Conservation (phyloP, 2,797 vertebrate species). For the Falco rusticolus region DNA sequence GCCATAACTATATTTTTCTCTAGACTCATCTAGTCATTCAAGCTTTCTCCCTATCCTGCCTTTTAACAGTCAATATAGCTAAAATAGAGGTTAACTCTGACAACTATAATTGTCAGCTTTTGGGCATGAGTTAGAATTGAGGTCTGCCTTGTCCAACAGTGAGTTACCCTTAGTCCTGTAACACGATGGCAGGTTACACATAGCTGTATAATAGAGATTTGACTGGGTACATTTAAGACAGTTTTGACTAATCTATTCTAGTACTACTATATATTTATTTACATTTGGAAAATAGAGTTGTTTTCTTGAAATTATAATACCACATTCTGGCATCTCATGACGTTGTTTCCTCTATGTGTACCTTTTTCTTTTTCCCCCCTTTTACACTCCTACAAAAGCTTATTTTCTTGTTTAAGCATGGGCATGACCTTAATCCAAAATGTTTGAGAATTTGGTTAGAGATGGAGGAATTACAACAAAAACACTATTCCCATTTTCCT, state of each 20-base stretch:
- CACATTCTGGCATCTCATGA: background rate
- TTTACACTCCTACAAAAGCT: background rate
- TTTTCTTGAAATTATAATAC: background rate
- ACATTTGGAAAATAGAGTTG: background rate
- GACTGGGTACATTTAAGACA: background rate
- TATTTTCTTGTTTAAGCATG: background rate
- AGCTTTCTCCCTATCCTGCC: background rate
- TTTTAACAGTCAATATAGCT: background rate
- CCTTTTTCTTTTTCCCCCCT: background rate
- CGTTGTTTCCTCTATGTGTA: background rate
- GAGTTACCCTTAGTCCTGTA: background rate
- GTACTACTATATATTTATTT: background rate
- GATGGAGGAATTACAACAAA: background rate
- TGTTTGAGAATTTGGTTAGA: background rate
- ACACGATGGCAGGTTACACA: background rate
- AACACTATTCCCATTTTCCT: accelerated
- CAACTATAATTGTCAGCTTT: background rate
- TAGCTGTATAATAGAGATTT: background rate
- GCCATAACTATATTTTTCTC: background rate
- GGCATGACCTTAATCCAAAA: background rate
- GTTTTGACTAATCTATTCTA: background rate
- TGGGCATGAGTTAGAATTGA: background rate
- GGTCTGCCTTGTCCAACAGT: background rate
- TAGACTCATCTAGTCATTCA: background rate
- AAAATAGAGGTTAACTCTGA: background rate